phyloP scores from a whole-genome alignment of 2,797 vertebrate species.

The Manis crassicaudata region DNA sequence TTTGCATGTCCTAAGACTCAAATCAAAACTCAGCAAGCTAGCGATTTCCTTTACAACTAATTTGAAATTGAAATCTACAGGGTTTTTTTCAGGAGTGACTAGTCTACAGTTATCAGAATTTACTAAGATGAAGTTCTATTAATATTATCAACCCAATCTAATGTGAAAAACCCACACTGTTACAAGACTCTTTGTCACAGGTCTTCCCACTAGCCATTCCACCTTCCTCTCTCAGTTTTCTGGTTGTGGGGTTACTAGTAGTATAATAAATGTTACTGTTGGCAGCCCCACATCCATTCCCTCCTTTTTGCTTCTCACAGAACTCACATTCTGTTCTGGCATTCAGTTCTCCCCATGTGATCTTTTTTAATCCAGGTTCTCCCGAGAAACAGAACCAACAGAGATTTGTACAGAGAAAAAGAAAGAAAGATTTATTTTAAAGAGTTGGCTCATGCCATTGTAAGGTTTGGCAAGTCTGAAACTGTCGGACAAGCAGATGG shows the following conservation, averaged over 20 bases:
- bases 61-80: background rate
- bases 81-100: background rate
- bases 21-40: background rate
- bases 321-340: background rate
- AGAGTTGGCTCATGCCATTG: background rate
- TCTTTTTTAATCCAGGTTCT: background rate
- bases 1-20: background rate
- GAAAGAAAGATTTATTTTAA: background rate
- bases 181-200: background rate
- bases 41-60: background rate
- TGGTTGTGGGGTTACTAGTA: background rate
- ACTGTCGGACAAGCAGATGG: background rate
- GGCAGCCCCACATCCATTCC: background rate
- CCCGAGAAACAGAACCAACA: background rate
- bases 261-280: background rate
- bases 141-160: background rate
- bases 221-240: background rate
- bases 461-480: background rate
- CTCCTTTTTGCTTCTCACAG: background rate
- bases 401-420: background rate
- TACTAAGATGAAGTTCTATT: background rate
- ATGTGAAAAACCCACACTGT: background rate
- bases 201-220: background rate
- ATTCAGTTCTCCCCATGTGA: background rate
- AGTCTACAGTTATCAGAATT: background rate